Evolutionary conservation across 2,888 invertebrate genomes (phyloP).

Genomic region (Spatulosminthurus flaviceps): DNA sequence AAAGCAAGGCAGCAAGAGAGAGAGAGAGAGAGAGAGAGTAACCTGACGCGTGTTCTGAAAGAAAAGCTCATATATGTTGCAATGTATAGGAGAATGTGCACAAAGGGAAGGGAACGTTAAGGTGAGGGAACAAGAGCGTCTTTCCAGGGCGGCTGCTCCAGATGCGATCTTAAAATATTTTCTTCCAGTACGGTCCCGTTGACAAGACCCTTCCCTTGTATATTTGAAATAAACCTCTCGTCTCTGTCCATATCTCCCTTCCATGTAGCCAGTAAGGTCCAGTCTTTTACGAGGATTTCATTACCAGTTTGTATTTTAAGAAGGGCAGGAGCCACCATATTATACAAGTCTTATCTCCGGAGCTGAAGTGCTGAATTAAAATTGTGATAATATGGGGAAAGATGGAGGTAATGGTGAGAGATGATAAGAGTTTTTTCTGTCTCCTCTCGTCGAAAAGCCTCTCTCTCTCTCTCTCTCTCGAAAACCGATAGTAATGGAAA

Average conservation of each 20-base stretch:
- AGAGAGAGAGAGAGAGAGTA: conserved; percentile 14
- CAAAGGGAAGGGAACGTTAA: conserved; percentile 19
- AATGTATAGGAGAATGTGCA: conserved; percentile 16
- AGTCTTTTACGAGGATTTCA: too few species aligned
- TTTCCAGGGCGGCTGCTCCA: conserved; percentile 43
- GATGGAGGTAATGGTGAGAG: background rate
- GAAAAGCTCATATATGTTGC: background rate
- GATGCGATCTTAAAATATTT: conserved; percentile 45
- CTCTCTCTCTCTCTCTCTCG: too few species aligned
- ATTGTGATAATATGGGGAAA: background rate
- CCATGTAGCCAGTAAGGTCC: too few species aligned
- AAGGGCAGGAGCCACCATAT: too few species aligned
- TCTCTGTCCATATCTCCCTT: too few species aligned
- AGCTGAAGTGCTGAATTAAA: background rate
- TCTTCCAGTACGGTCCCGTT: conserved; percentile 21
- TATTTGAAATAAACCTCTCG: background rate
- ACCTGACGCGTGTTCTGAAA: conserved; percentile 38
- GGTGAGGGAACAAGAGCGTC: conserved; percentile 15
- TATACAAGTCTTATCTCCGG: background rate
- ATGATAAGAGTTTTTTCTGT: background rate
- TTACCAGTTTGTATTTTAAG: too few species aligned
- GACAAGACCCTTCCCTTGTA: conserved; percentile 18
- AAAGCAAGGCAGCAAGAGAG: background rate
- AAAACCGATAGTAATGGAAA: too few species aligned
- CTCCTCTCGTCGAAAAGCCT: background rate